Percentiles rank a stretch among this genome's conserved stretches.
These are phyloP conservation scores for Ephydatia muelleri DNA, from an alignment of 37 sponge, comb jelly and placozoan species.

Conservation along the genomic window DNA sequence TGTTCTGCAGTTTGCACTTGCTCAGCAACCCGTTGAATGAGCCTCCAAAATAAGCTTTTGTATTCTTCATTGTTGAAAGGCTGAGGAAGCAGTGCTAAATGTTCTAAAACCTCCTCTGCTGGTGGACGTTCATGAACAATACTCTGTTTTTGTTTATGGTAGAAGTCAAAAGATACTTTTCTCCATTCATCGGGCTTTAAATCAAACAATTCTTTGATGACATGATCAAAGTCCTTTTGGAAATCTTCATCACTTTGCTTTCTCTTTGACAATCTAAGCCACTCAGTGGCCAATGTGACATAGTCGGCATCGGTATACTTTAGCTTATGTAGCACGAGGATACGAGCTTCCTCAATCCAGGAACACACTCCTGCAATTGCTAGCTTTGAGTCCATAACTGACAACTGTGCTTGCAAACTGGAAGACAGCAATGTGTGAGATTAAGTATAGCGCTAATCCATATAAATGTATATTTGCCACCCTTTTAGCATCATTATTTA, in stretches of 20 bases:
- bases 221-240: not conserved
- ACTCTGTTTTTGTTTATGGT: not conserved
- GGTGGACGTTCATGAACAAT: not conserved
- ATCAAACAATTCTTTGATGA: not conserved
- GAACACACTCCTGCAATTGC: not conserved
- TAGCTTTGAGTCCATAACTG: not conserved
- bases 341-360: not conserved
- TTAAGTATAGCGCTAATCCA: no score
- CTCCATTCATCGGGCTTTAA: not conserved
- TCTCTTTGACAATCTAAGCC: not conserved
- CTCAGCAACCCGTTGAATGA: not conserved
- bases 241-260: slow-evolving; percentile 1
- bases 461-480: no score
- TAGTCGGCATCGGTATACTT: not conserved
- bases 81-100: not conserved
- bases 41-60: not conserved
- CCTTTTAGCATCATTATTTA: no score
- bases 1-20: slow-evolving; percentile 4
- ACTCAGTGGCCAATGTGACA: not conserved
- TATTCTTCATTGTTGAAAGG: not conserved
- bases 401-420: no score
- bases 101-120: not conserved
- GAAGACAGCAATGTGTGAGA: no score
- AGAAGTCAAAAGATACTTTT: not conserved
- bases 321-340: not conserved